Base-by-base conservation (phyloP, 2,113 vertebrate genomes). In the Salvelinus fontinalis region DNA sequence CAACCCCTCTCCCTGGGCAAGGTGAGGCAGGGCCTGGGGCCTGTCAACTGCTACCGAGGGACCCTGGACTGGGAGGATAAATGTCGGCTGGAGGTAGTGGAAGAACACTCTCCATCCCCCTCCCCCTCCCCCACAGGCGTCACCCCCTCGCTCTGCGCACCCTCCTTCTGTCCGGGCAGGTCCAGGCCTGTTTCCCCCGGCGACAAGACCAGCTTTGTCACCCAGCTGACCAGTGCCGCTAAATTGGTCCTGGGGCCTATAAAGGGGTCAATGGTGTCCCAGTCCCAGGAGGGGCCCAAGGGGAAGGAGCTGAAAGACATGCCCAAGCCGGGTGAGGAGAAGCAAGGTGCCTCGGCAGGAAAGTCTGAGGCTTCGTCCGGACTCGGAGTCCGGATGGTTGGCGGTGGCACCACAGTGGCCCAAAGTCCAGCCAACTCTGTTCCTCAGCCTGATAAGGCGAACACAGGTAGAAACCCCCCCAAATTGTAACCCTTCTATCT, bases 21-120 rank as follows among this genome's bases (percentile, higher is more conserved):
- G 79, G 88, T 92, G 62, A 86, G 93, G 70, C 84, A 84, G 76
- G 88, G 90, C 6, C 87, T 92, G 0, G 79, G 92, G n/a, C 49
- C 85, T 0, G 92, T 92, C 78, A 94, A 93, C 87, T 95, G 93
- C 85, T 94, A 92, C 87, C 79, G 93, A 7, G 93, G 91, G 27
- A 91, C 93, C 11, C 88, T 93, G 0, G 92, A 93, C 86, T 94
- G 93, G 93, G 93, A 94, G 70, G 95, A 95, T 78, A 94, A 95
- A 77, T 94, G 94, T 85, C 93, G 94, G 24, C 85, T 97, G 81
- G 95, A 97, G 79, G 94, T 95, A 59, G 94, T 96, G 65, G 95
- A 96, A 81, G 95, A 97, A 83, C 92, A 94, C 82, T 95, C 95
- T 13, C 94, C 94, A 0, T 92, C 94, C 64, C 92, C 93, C 0